A percentile compares a stretch with the other conserved stretches of the same genome.
These are phyloP conservation scores for Zhengitettix transpicula DNA, from an alignment of 2,888 invertebrate genomes.

Conservation along the genomic window DNA sequence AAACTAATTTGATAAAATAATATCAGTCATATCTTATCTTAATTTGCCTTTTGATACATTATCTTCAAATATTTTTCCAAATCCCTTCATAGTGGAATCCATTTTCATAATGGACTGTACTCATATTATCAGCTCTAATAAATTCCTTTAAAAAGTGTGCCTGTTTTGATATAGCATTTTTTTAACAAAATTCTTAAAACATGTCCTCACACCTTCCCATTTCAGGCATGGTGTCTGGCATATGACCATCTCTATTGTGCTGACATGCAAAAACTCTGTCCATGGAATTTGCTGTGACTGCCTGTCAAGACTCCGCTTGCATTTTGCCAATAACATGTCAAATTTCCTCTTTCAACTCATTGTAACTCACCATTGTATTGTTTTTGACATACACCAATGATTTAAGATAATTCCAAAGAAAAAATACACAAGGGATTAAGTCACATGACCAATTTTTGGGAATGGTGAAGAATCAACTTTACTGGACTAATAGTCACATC, in stretches of 20 bases:
- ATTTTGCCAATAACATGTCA: not conserved
- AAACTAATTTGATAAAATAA: too few relatives aligned
- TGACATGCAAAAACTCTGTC: not conserved
- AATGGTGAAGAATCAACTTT: not conserved
- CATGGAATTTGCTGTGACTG: not conserved
- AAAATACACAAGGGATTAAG: not conserved
- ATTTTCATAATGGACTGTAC: too few relatives aligned
- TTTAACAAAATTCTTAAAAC: not conserved
- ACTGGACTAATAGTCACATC: not conserved
- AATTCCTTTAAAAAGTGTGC: too few relatives aligned
- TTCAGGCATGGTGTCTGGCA: not conserved
- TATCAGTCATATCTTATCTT: too few relatives aligned
- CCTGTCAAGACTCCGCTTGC: not conserved
- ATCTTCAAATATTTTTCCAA: too few relatives aligned
- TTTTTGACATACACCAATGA: not conserved
- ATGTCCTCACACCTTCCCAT: not conserved
- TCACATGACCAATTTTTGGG: not conserved
- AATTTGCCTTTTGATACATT: too few relatives aligned
- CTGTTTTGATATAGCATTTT: too few relatives aligned
- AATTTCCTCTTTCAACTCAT: not conserved
- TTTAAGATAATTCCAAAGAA: not conserved
- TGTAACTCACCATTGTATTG: not conserved
- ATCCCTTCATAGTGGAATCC: too few relatives aligned
- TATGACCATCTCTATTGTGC: not conserved
- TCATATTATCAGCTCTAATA: too few relatives aligned